phyloP scores from a whole-genome alignment of 2,888 invertebrate genomes.

The Mimumesa dahlbomi region DNA sequence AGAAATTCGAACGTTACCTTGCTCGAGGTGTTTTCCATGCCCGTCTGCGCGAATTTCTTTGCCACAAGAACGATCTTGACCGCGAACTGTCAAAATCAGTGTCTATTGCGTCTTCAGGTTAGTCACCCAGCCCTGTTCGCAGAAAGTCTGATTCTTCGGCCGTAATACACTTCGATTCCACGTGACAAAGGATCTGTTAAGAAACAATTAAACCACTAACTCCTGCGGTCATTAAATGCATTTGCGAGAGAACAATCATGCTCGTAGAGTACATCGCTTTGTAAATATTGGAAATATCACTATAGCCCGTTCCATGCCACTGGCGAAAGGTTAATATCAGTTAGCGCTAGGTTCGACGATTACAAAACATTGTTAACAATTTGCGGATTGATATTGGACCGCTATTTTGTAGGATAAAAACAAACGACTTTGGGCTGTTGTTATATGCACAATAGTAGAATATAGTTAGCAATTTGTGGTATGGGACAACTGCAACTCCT shows the following conservation, averaged over 20 bases:
- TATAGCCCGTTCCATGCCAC: slow-evolving; percentile 8
- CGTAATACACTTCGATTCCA: slow-evolving; percentile 8
- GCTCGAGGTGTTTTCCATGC: slow-evolving; percentile 61
- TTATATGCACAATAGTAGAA: no score
- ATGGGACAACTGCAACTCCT: no score
- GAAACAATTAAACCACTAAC: not conserved
- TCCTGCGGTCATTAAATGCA: no score
- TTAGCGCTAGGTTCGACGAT: slow-evolving; percentile 17
- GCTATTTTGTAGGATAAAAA: no score
- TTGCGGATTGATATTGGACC: no score
- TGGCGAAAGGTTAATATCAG: slow-evolving; percentile 30
- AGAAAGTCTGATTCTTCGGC: no score
- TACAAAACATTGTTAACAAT: not conserved
- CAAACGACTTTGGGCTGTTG: no score
- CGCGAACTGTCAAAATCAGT: slow-evolving; percentile 48
- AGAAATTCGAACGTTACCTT: slow-evolving; percentile 56
- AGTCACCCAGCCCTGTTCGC: no score
- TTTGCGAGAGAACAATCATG: not conserved
- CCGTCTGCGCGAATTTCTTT: slow-evolving; percentile 5
- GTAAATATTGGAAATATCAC: slow-evolving; percentile 31
- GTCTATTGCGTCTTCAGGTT: not conserved
- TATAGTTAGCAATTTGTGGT: no score
- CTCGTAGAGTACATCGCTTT: slow-evolving; percentile 9
- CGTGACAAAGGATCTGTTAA: slow-evolving; percentile 2
- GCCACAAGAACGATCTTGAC: not conserved